Base-by-base conservation (phyloP, 2,888 invertebrate species). In the Holacanthella duospinosa region DNA sequence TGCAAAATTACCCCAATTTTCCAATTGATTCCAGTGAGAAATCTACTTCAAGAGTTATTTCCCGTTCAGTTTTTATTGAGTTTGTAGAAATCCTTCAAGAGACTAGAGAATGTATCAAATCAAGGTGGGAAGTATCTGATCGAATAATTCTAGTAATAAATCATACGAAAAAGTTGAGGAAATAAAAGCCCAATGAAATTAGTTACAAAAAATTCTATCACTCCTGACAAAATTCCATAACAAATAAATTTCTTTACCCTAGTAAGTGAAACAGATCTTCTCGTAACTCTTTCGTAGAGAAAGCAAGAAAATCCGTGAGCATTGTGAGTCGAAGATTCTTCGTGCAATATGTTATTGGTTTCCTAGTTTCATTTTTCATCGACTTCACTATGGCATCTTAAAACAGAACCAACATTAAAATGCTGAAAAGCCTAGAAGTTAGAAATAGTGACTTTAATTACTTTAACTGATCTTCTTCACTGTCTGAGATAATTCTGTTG, bases 41-140 rank as follows among this genome's bases (percentile, higher is more conserved):
- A 62, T 72, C 71, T 29, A 72, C 58, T 54, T 62, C 58, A 3
- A 72, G 36, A 2, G 65, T 66, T 28, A 64, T 67, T 9, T 61
- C 62, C 19, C 66, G 68, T 9, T 72, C 71, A 2, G 71, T 66
- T 16, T n/a, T 67, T 36, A 48, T 75, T 72, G 1, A 76, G 65
- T 60, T 66, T 66, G 44, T 76, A 73, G 43, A 81, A 74, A 74
- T 82, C 79, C 67, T 76, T 75, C 2, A 76, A 72, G 26, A 81
- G 74, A 67, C 77, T 76, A 55, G 77, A 77, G 59, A 81, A 75
- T 63, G 77, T 75, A 73, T 82, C 81, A 58, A 82, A 75, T 67
- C 76, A 6, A 82, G 82, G n/a, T 79, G 73, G 72, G 81, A 80
- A 43, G 72, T 72, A 29, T 72, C 74, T 0, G 72, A 71, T 1